Evolutionary conservation across 2,888 invertebrate species (phyloP), one percentile per base, ranked within the genome.

Genomic region (Drosophila barbarae): DNA sequence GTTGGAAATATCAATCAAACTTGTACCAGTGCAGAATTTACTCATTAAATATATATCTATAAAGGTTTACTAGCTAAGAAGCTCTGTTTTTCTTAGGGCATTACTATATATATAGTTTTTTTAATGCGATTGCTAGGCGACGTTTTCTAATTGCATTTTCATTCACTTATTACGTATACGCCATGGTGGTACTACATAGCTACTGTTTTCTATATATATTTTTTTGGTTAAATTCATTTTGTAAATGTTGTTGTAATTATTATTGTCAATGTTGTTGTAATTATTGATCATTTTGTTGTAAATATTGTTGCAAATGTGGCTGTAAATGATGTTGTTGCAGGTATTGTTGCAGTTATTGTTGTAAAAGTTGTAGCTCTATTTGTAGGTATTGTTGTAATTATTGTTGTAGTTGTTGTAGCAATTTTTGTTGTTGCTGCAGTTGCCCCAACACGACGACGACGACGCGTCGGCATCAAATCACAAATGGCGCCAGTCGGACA

Each of bases 151-250:
- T 55, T 44, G 41, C 44, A 41, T 50, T 63, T 55, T 51, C 69
- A 50, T 66, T 46, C 55, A 60, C 64, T 71, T 70, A 72, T 79
- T 75, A 74, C 80, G 80, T 67, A 79, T 79, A 79, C 77, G 77
- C 70, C 77, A 51, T 57, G 66, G 59, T 72, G 61, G 21, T 3
- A 21, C 21, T 21, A 21, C 21, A 21, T 36, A 23, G 41, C 4
- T 56, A 15, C 6, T 23, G 15, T 13, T 52, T 38, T 13, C 0
- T 7, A 13, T 0, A 12, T 12, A 10, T 13, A 23, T 55, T 2
- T 1, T 55, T 8, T 12, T 53, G 15, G 7, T 52, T 39, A 2
- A 38, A 13, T 7, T 12, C 44, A 5, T 26, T 3, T 12, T 52
- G 55, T 9, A 53, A 13, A 5, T n/a, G 38, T 5, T 41, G 18